Evolutionary conservation across 2,888 invertebrate species (phyloP).

Genomic region (Ennomos quercinarius): DNA sequence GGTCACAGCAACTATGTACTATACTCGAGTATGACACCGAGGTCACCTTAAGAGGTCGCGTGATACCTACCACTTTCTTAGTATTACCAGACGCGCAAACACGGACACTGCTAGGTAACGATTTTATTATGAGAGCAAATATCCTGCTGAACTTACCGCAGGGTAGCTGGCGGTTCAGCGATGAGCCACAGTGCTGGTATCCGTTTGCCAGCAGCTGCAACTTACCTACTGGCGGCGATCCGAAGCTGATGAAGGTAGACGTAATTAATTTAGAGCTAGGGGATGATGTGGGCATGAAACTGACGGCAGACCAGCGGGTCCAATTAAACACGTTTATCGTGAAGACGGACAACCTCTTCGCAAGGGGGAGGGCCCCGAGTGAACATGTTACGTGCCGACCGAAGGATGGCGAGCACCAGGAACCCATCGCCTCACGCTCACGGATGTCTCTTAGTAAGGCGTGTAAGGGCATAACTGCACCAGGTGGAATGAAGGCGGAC

Average conservation of each 20-base stretch:
- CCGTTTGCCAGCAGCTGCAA: constrained; percentile 1
- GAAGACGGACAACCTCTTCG: constrained; percentile 15
- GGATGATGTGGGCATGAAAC: constrained; percentile 7
- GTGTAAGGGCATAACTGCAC: no score
- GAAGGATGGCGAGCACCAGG: not conserved
- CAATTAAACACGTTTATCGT: constrained; percentile 21
- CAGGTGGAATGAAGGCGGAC: no score
- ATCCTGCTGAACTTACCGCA: constrained; percentile 15
- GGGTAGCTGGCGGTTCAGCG: constrained; percentile 7
- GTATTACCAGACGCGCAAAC: not conserved
- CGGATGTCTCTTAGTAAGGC: no score
- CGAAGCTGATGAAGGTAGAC: constrained; percentile 10
- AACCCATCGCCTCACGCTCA: not conserved
- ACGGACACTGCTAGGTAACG: constrained; percentile 9
- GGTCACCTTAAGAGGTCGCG: not conserved
- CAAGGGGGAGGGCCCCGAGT: constrained; percentile 32
- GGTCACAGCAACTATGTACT: constrained; percentile 4
- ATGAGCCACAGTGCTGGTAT: not conserved
- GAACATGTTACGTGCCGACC: constrained; percentile 24
- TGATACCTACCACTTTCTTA: not conserved
- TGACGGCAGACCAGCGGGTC: constrained; percentile 4
- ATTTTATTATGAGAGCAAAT: constrained; percentile 8
- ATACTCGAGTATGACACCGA: constrained; percentile 1
- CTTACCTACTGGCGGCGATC: constrained; percentile 2
- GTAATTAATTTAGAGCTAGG: constrained; percentile 1